A percentile compares a stretch with the other conserved stretches of the same genome.
These are phyloP conservation scores for Calliphora vicina DNA, from an alignment of 1,140 invertebrate genomes.

Conservation along the genomic window DNA sequence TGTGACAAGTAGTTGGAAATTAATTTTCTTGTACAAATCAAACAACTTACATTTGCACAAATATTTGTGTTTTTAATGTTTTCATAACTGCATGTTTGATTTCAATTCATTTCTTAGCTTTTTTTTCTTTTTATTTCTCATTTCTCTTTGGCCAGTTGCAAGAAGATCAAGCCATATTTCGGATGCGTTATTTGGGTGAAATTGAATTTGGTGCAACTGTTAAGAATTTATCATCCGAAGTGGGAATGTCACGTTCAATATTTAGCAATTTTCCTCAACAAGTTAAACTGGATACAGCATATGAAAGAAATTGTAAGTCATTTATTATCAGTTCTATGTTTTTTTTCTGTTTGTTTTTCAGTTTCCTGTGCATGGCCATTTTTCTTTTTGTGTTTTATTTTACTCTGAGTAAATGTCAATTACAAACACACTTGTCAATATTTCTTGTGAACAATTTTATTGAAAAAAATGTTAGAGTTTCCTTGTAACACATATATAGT, in stretches of 20 bases:
- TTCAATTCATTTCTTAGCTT: neutral
- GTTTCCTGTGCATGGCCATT: neutral
- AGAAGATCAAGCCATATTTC: slow-evolving; percentile 63
- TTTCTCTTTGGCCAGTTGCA: slow-evolving; percentile 52
- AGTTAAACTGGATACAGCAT: slow-evolving; percentile 61
- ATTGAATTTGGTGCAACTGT: slow-evolving; percentile 62
- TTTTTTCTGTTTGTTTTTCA: neutral
- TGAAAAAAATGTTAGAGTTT: too few relatives aligned
- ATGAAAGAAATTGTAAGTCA: slow-evolving; percentile 60
- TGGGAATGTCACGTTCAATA: slow-evolving; percentile 62
- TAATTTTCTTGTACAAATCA: neutral
- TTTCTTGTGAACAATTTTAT: too few relatives aligned
- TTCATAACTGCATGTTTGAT: slow-evolving; percentile 16
- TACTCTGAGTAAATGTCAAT: neutral
- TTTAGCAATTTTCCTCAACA: slow-evolving; percentile 63
- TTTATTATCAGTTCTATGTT: neutral
- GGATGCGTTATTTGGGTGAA: slow-evolving; percentile 62
- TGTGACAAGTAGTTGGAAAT: slow-evolving; percentile 6
- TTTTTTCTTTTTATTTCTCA: slow-evolving; percentile 41
- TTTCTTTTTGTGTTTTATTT: neutral
- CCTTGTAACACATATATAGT: too few relatives aligned
- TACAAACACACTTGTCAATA: neutral
- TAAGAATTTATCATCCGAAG: slow-evolving; percentile 62
- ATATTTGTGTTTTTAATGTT: slow-evolving; percentile 2
- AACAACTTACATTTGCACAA: neutral